Evolutionary conservation across 2,797 vertebrate species (phyloP).

Genomic region (Vespertilio murinus): DNA sequence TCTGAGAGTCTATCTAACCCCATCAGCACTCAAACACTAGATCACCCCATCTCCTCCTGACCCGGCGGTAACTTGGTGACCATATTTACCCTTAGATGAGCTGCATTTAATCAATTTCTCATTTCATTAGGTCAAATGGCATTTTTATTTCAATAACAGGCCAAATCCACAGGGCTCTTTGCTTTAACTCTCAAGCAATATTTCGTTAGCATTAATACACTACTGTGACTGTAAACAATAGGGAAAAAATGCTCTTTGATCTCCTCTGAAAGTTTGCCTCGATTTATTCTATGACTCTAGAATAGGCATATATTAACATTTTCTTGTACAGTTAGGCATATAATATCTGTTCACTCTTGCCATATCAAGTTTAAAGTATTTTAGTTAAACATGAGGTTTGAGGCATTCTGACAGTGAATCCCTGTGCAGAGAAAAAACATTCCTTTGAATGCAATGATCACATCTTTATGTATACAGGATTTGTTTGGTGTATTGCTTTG

Average conservation of each 20-base stretch:
- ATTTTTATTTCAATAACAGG: constrained; percentile 73
- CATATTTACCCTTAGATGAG: constrained; percentile 70
- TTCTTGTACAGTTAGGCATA: background rate
- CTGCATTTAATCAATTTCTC: constrained; percentile 77
- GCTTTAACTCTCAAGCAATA: constrained; percentile 46
- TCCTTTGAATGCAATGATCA: constrained; percentile 34
- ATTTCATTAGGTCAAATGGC: constrained; percentile 76
- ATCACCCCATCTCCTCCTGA: constrained; percentile 63
- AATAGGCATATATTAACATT: constrained; percentile 1
- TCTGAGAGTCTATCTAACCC: constrained; percentile 58
- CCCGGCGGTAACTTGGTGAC: constrained; percentile 53
- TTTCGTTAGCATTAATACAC: constrained; percentile 53
- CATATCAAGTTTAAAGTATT: constrained; percentile 41
- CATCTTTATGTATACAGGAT: background rate
- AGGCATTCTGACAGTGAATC: constrained; percentile 12
- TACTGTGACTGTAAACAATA: constrained; percentile 63
- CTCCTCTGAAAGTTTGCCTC: constrained; percentile 15
- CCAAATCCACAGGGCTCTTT: constrained; percentile 45
- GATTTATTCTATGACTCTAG: background rate
- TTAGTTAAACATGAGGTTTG: background rate
- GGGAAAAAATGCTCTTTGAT: constrained; percentile 31
- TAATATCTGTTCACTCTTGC: background rate
- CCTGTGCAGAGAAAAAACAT: background rate
- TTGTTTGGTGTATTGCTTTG: background rate
- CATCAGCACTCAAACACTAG: constrained; percentile 64